These are phyloP conservation scores for Parnassius smintheus DNA, from an alignment of 2,888 invertebrate genomes.

Conservation along the genomic window DNA sequence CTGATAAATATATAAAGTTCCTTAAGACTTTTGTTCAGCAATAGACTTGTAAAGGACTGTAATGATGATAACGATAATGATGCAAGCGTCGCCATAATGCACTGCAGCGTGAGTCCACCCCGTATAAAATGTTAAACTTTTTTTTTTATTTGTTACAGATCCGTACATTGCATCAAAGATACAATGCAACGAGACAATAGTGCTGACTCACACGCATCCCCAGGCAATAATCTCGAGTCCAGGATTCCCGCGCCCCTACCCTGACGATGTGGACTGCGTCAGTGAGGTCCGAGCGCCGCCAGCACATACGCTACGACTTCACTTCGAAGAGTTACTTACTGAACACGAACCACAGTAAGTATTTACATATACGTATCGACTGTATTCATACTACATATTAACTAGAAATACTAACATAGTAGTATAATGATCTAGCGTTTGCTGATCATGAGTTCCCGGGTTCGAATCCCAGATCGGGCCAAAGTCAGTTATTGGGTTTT, in stretches of 20 bases:
- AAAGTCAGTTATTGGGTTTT: too few species aligned
- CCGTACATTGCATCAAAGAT: conserved; percentile 65
- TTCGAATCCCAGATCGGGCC: too few species aligned
- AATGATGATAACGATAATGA: too few species aligned
- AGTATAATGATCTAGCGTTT: too few species aligned
- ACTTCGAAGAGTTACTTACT: conserved; percentile 88
- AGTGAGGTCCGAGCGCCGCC: conserved; percentile 85
- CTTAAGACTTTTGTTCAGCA: too few species aligned
- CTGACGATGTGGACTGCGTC: conserved; percentile 87
- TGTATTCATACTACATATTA: not conserved
- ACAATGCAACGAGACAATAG: conserved; percentile 85
- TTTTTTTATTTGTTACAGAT: conserved; percentile 52
- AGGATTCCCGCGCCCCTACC: conserved; percentile 89
- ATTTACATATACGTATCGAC: not conserved
- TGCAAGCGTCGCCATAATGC: too few species aligned
- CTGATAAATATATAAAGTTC: too few species aligned
- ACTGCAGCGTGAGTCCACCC: too few species aligned
- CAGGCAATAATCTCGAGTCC: conserved; percentile 88
- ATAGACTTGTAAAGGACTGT: too few species aligned
- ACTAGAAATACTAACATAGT: too few species aligned
- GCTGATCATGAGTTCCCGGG: too few species aligned
- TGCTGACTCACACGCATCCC: conserved; percentile 83
- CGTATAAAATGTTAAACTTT: not conserved
- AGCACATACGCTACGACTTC: conserved; percentile 85
- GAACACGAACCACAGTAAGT: conserved; percentile 90